phyloP scores from a whole-genome alignment of 2,113 vertebrate genomes.

The Vireo altiloquus region DNA sequence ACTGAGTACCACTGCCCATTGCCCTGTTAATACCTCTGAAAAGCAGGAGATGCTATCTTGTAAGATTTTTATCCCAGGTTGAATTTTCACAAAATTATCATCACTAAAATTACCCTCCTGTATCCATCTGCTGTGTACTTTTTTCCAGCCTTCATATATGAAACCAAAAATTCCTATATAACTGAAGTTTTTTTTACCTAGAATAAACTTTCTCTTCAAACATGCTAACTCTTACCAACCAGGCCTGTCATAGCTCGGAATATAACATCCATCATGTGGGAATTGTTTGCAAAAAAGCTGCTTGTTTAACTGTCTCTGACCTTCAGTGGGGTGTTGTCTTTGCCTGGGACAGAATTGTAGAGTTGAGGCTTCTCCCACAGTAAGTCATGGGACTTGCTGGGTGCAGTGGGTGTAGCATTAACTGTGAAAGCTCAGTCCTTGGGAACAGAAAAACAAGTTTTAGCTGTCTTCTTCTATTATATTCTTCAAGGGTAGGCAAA shows the following conservation, averaged over 20 bases:
- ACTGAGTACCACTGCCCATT: too few relatives aligned
- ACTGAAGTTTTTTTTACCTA: not conserved
- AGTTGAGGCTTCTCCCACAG: not conserved
- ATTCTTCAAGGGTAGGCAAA: not conserved
- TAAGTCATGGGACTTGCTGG: not conserved
- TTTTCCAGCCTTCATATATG: not conserved
- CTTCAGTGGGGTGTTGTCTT: not conserved
- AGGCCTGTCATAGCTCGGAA: not conserved
- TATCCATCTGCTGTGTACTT: not conserved
- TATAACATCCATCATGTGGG: not conserved
- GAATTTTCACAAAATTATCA: not conserved
- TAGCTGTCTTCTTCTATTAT: not conserved
- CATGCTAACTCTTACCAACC: accelerated
- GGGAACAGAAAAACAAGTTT: not conserved
- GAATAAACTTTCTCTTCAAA: not conserved
- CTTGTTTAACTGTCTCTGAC: not conserved
- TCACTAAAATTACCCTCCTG: not conserved
- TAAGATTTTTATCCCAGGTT: not conserved
- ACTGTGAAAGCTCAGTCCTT: not conserved
- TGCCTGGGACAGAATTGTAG: not conserved
- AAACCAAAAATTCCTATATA: not conserved
- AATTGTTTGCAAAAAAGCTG: not conserved
- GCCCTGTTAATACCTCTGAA: not conserved
- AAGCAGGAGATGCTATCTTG: not conserved
- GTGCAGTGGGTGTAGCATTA: not conserved